Evolutionary conservation across 2,797 vertebrate species (phyloP), one percentile per base, ranked within the genome.

Genomic region (Moxostoma hubbsi): DNA sequence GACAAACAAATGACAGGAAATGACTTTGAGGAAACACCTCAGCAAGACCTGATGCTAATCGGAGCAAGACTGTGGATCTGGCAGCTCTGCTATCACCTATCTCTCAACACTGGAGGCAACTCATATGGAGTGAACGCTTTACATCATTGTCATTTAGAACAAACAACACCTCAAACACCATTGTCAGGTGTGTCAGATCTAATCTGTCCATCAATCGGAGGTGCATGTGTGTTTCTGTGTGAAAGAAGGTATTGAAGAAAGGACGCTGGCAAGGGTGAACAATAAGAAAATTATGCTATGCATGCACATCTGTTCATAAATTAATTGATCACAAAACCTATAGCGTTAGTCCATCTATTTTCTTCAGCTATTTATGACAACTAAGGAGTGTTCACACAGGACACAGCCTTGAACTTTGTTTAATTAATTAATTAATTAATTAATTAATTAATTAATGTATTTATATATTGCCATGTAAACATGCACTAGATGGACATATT

Each of bases 1-100:
- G 92, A 93, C 91, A 93, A 93, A 94, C 92, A 95, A 92, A 93
- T 94, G 94, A 94, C 93, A 93, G 91, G 92, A 93, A 94, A 93
- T 94, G 93, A 93, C 89, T 91, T 90, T 84, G 73, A 86, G 84
- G 82, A 91, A 93, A 91, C 91, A 92, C 90, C 92, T 92, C 90
- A 86, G 89, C 86, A 84, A 88, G 87, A 88, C 90, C 89, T 90
- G 93, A 94, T 94, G 90, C 90, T 93, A 93, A 94, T 95, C 93
- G 87, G 88, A 88, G 87, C 84, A 84, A 93, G 91, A 93, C 91
- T 92, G 92, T 91, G 91, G 91, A 91, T 90, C 85, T 91, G 90
- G 92, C 90, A 88, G 92, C 83, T 61, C 50, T 53, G 72, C 82
- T 85, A 85, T 82, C 82, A 58, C 83, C 82, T 80, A 86, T 86